Conservation (phyloP, 2,113 vertebrate genomes). For the Hassar affinis region DNA sequence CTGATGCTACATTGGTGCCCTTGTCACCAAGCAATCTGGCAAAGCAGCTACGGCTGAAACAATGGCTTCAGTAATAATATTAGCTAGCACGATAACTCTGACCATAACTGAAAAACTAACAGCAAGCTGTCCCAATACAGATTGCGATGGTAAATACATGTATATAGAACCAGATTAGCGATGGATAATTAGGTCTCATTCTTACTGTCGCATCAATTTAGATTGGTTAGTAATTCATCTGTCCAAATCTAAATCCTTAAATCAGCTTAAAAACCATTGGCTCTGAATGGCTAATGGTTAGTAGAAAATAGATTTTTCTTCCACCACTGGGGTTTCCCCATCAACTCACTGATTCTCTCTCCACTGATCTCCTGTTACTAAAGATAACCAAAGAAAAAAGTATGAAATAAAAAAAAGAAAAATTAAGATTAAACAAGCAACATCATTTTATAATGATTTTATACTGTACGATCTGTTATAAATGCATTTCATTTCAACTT, state of each 20-base stretch:
- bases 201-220: neutral
- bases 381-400: neutral
- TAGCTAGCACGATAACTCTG: no score
- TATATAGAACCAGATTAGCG: no score
- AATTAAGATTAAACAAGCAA: neutral
- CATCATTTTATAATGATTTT: neutral
- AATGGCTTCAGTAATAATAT: no score
- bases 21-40: no score
- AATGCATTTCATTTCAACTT: no score
- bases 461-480: neutral
- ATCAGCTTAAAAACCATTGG: no score
- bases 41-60: no score
- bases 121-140: no score
- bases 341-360: neutral
- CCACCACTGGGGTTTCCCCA: neutral
- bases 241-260: neutral
- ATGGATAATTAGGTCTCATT: no score
- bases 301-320: neutral
- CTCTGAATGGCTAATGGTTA: neutral
- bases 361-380: neutral
- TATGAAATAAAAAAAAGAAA: neutral
- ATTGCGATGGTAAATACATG: no score
- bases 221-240: neutral
- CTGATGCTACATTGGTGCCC: no score
- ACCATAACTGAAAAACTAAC: no score